Conservation (phyloP, 64 coral and sea anemone species). For the Stichodactyla mertensii region DNA sequence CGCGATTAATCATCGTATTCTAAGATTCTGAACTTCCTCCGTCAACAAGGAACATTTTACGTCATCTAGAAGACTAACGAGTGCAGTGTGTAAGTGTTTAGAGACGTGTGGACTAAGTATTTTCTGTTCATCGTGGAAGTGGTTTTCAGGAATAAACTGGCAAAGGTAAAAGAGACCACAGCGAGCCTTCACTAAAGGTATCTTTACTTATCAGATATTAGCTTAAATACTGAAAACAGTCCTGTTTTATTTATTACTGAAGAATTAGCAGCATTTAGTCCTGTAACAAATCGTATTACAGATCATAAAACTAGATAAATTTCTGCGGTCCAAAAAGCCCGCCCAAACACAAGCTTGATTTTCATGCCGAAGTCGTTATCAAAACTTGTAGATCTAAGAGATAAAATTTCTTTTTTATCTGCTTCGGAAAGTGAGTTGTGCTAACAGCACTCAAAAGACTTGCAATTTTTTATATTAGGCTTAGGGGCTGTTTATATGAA, state of each 20-base stretch:
- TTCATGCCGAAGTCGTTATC: not conserved
- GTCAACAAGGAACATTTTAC: not conserved
- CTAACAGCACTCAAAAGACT: not conserved
- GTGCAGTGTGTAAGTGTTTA: not conserved
- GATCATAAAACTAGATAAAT: not conserved
- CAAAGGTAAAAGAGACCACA: not conserved
- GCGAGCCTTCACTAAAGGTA: not conserved
- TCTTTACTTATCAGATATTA: not conserved
- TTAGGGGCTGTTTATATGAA: too few relatives aligned
- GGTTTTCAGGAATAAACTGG: not conserved
- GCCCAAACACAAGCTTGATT: not conserved
- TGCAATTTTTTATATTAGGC: not conserved
- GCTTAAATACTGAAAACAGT: not conserved
- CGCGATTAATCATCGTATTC: not conserved
- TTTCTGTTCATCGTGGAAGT: not conserved
- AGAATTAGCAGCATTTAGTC: not conserved
- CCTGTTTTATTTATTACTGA: not conserved
- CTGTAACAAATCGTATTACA: not conserved
- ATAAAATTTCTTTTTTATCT: not conserved
- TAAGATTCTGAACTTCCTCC: not conserved
- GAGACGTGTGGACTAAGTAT: not conserved
- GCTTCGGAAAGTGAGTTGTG: not conserved
- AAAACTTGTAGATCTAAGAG: not conserved
- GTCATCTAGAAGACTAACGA: not conserved
- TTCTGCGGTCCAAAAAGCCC: not conserved